Conservation (phyloP, 1,140 invertebrate genomes). For the Pemphigus obesinymphae region DNA sequence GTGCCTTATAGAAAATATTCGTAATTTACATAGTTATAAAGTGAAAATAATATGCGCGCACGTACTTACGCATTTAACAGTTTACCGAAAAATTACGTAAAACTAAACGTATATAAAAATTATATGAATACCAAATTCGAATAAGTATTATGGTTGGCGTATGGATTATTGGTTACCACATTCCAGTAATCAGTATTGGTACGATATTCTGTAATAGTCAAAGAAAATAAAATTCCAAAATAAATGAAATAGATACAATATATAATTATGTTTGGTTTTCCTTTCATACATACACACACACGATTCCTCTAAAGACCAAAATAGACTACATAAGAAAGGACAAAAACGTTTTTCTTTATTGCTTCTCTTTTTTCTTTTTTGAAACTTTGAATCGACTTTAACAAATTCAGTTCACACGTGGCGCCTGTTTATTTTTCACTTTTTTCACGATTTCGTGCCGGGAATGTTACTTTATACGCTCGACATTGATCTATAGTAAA, state of each 20-base stretch:
- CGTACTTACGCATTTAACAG: not conserved
- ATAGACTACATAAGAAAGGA: not conserved
- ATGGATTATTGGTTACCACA: too few species aligned
- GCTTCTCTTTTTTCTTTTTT: not conserved
- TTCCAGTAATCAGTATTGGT: too few species aligned
- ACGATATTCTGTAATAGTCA: not conserved
- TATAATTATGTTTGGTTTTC: not conserved
- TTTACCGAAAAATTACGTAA: not conserved
- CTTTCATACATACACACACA: not conserved
- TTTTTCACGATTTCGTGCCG: not conserved
- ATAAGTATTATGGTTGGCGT: not conserved
- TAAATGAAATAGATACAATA: not conserved
- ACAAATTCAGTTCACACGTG: constrained; percentile 26
- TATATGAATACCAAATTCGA: not conserved
- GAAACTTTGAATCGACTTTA: not conserved
- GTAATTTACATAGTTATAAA: not conserved
- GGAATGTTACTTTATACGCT: not conserved
- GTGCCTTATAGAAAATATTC: not conserved
- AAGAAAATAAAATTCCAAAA: not conserved
- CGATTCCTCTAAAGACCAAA: not conserved
- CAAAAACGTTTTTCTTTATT: constrained; percentile 12
- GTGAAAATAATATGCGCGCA: not conserved
- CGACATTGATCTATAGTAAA: not conserved
- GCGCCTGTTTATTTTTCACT: constrained; percentile 14
- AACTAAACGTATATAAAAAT: not conserved